phyloP scores from a whole-genome alignment of 2,888 invertebrate genomes.

The Zele albiditarsus region DNA sequence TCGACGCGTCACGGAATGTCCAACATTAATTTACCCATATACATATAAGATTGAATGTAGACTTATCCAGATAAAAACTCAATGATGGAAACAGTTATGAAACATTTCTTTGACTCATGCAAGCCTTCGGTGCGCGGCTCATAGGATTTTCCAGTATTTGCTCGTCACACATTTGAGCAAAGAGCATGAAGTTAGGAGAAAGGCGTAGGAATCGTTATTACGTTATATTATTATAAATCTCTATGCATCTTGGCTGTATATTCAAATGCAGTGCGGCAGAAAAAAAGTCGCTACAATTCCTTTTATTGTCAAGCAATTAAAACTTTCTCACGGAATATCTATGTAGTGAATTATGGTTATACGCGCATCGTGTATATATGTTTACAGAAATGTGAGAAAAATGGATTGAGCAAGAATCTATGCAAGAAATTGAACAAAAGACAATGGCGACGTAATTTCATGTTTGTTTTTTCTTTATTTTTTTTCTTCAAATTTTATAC shows the following conservation, averaged over 20 bases:
- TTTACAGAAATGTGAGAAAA: constrained; percentile 20
- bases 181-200: neutral
- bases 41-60: neutral
- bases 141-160: neutral
- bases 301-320: neutral
- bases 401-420: constrained; percentile 11
- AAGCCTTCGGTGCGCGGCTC: neutral
- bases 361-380: neutral
- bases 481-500: constrained; percentile 1
- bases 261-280: neutral
- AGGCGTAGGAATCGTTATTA: neutral
- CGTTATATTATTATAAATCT: neutral
- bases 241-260: neutral
- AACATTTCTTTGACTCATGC: neutral
- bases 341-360: neutral
- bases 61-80: neutral
- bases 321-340: constrained; percentile 24
- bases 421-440: neutral
- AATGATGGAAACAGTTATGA: constrained; percentile 18
- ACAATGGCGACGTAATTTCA: neutral
- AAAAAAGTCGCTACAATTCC: constrained; percentile 3
- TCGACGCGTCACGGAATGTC: constrained; percentile 65
- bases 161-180: neutral
- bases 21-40: constrained; percentile 44
- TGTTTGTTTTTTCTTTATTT: neutral